Evolutionary conservation across 2,113 vertebrate species (phyloP).

Genomic region (Leucosticte australis): DNA sequence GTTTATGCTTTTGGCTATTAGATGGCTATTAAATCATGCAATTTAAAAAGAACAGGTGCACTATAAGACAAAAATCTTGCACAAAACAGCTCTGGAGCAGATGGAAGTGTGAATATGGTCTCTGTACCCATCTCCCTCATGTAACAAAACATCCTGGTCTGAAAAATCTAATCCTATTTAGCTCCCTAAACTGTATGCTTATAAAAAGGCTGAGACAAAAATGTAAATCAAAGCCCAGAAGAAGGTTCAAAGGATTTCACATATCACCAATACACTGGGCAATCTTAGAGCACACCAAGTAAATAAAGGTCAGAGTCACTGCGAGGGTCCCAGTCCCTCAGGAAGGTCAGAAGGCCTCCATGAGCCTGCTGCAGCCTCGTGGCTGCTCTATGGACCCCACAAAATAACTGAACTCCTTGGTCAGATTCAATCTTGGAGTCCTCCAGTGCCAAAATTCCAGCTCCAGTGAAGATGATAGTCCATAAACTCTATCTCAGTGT

Average conservation of each 20-base stretch:
- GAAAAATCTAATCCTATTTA: not conserved
- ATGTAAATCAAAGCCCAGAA: not conserved
- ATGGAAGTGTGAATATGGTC: not conserved
- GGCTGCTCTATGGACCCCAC: not conserved
- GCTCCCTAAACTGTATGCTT: not conserved
- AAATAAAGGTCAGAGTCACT: not conserved
- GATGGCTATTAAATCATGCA: not conserved
- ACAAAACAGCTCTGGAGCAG: not conserved
- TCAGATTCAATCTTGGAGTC: not conserved
- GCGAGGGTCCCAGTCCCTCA: not conserved
- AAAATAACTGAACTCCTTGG: not conserved
- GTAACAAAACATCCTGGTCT: not conserved
- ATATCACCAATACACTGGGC: not conserved
- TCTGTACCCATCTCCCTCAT: not conserved
- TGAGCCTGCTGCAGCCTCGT: not conserved
- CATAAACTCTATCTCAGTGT: not conserved
- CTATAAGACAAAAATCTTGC: not conserved
- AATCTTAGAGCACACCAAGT: not conserved
- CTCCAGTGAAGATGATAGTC: not conserved
- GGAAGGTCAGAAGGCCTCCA: not conserved
- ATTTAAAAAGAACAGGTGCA: not conserved
- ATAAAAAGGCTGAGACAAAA: not conserved
- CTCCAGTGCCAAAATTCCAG: not conserved
- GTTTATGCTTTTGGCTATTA: not conserved
- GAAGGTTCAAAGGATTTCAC: not conserved